phyloP scores from a whole-genome alignment of 2,797 vertebrate genomes.

The Myotis pilosus region DNA sequence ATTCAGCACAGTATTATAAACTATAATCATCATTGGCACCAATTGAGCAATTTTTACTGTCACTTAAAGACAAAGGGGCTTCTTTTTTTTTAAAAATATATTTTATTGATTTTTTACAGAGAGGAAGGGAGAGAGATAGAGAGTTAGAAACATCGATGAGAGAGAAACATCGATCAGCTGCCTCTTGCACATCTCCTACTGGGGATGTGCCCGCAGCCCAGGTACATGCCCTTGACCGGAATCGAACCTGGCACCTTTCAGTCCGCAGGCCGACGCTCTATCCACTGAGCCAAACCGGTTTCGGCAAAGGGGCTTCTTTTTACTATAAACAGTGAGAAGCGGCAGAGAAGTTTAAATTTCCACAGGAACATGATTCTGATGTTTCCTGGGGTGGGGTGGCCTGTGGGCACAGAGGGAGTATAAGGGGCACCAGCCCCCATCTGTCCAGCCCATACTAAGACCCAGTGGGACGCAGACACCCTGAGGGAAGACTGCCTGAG shows the following conservation, averaged over 20 bases:
- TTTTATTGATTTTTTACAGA: too few species aligned
- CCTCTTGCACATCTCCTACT: too few species aligned
- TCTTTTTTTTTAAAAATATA: too few species aligned
- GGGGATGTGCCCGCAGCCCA: too few species aligned
- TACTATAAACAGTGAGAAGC: background rate
- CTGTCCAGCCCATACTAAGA: background rate
- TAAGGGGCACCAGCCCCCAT: accelerated
- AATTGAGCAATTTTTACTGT: background rate
- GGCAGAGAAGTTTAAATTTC: background rate
- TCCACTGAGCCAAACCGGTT: too few species aligned
- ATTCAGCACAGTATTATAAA: background rate
- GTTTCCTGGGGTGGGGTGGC: background rate
- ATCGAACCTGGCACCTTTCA: too few species aligned
- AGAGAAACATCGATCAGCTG: too few species aligned
- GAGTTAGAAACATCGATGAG: too few species aligned
- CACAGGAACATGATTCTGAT: background rate
- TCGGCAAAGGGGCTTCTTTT: background rate
- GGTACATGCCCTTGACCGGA: too few species aligned
- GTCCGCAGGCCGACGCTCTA: too few species aligned
- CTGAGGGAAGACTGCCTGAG: background rate
- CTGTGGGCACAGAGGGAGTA: background rate
- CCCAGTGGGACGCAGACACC: background rate
- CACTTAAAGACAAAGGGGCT: background rate
- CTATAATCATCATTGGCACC: background rate
- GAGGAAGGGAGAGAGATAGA: too few species aligned